Evolutionary conservation across 1,140 invertebrate species (phyloP), one percentile per base, ranked within the genome.

Genomic region (Eupeodes corollae): DNA sequence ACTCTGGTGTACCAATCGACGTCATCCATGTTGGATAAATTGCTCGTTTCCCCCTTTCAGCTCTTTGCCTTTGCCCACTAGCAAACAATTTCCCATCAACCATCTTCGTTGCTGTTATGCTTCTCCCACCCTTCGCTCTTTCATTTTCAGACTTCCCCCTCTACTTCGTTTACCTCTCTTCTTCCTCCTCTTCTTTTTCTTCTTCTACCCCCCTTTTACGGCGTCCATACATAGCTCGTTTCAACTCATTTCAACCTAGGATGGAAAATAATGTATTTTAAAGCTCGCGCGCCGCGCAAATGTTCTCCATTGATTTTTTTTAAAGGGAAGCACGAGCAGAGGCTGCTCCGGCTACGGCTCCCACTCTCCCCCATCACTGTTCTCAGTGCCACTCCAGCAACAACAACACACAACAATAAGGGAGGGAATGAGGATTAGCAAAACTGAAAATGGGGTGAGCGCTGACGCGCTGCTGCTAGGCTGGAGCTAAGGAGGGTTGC

Each of bases 301-400:
- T 43, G 16, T 43, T 43, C 21, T 26, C 16, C 42, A 30, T 43
- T 43, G 42, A 43, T 43, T 43, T 43, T 42, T 41, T 26, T 26
- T 26, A 26, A 18, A 42, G 19, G n/a, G 19, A 21, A 42, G n/a
- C 40, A 5, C 21, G 21, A 26, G 21, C 21, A 26, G 21, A 26
- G 21, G 8, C n/a, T n/a, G n/a, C n/a, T n/a, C n/a, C n/a, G 8
- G 21, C 21, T 5, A 8, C 21, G 8, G 21, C 21, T 26, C 21
- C 21, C 21, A 26, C n/a, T n/a, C n/a, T 26, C 21, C 21, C 21
- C 21, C 21, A 26, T 26, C 8, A 3, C 8, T 8, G 8, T 26
- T 26, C 3, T 8, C 21, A 26, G 3, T 26, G 3, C 21, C 3
- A 26, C 21, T 5, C 3, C 3, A 26, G 8, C 21, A 26, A 26